Conservation (phyloP, 1,140 invertebrate species). For the Nasonia giraulti region DNA sequence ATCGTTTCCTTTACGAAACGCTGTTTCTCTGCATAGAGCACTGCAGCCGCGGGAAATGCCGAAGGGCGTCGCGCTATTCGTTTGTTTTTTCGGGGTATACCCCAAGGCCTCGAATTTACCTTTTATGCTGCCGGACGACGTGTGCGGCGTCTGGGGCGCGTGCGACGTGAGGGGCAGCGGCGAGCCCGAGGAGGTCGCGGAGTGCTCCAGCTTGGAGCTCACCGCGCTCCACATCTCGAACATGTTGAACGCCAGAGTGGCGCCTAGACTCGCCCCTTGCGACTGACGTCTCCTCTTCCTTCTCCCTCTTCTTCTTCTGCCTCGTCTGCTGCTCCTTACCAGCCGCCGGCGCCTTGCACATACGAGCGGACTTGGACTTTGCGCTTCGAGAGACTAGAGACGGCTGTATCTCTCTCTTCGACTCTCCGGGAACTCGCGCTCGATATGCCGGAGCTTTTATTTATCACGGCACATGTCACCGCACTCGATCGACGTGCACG, state of each 20-base stretch:
- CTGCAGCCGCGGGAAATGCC: too few relatives aligned
- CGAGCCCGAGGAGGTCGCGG: constrained; percentile 73
- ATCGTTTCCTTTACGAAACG: constrained; percentile 12
- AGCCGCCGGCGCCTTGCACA: constrained; percentile 23
- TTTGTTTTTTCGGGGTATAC: too few relatives aligned
- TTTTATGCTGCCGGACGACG: constrained; percentile 89
- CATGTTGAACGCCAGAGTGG: constrained; percentile 81
- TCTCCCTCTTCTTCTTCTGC: constrained; percentile 38
- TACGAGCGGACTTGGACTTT: constrained; percentile 35
- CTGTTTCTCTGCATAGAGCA: too few relatives aligned
- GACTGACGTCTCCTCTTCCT: constrained; percentile 43
- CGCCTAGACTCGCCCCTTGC: constrained; percentile 54
- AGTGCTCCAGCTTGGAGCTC: constrained; percentile 85
- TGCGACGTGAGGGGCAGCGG: constrained; percentile 71
- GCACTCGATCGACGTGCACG: too few relatives aligned
- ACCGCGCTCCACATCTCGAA: constrained; percentile 92
- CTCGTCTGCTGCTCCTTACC: not conserved
- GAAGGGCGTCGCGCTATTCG: too few relatives aligned
- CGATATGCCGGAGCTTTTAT: not conserved
- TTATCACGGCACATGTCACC: constrained; percentile 20
- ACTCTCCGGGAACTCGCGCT: not conserved
- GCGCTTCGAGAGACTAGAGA: constrained; percentile 8
- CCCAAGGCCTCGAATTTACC: constrained; percentile 73
- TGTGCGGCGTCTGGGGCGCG: constrained; percentile 81
- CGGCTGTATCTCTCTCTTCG: not conserved